Evolutionary conservation across 1,140 invertebrate genomes (phyloP).

Genomic region (Linepithema humile): DNA sequence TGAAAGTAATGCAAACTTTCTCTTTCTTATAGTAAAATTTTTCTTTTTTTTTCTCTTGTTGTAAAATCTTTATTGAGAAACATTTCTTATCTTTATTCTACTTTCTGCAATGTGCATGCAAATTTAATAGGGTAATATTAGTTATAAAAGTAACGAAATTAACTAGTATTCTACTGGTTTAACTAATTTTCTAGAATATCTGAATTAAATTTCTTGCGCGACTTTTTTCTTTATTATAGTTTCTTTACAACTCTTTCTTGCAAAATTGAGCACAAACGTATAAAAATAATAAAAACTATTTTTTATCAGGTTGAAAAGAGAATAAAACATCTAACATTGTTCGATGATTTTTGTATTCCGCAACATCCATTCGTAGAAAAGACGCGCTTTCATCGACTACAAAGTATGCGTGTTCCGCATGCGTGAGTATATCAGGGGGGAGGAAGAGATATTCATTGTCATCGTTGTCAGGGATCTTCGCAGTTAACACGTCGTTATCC

Average conservation of each 20-base stretch:
- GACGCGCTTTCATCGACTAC: conserved; percentile 13
- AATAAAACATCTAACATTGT: not conserved
- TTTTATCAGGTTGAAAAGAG: not conserved
- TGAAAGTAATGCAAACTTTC: not conserved
- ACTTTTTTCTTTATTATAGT: not conserved
- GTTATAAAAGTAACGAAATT: not conserved
- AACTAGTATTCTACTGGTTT: not conserved
- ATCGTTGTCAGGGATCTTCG: conserved; percentile 20
- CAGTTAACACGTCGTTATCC: conserved; percentile 68
- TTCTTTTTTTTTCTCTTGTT: not conserved
- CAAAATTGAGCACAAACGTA: not conserved
- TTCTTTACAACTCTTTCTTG: not conserved
- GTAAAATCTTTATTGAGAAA: not conserved
- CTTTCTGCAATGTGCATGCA: not conserved
- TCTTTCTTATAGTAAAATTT: not conserved
- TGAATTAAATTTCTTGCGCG: conserved; percentile 10
- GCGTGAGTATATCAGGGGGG: conserved; percentile 30
- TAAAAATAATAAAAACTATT: not conserved
- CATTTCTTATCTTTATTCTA: not conserved
- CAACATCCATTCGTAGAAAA: conserved; percentile 43
- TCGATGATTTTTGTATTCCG: conserved; percentile 55
- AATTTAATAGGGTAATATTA: not conserved
- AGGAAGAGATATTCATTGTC: conserved; percentile 12
- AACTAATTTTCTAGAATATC: not conserved
- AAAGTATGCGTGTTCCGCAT: conserved; percentile 59